Conservation (phyloP, 2,888 invertebrate genomes). For the Epinotia nisella region DNA sequence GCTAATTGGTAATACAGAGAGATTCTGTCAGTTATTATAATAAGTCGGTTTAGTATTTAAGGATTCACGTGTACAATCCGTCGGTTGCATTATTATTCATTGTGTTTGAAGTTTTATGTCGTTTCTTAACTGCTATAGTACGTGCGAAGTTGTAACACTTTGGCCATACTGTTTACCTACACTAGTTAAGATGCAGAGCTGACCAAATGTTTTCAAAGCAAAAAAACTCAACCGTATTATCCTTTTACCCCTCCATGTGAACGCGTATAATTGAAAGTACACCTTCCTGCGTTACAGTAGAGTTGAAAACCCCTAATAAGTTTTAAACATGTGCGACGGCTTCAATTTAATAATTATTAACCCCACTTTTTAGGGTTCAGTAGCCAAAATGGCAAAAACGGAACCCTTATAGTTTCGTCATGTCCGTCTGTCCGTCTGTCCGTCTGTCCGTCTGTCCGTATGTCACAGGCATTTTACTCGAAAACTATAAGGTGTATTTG, state of each 20-base stretch:
- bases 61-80: conserved; percentile 4
- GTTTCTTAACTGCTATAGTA: neutral
- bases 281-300: neutral
- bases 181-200: neutral
- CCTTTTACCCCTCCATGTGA: neutral
- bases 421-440: no score
- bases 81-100: conserved; percentile 2
- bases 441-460: no score
- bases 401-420: no score
- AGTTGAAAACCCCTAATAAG: neutral
- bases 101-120: neutral
- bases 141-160: neutral
- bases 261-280: neutral
- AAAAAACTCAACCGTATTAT: neutral
- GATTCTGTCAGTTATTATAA: conserved; percentile 24
- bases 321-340: neutral
- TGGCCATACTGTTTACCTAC: neutral
- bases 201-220: neutral
- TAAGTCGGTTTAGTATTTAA: conserved; percentile 24
- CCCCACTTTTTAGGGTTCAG: no score
- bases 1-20: conserved; percentile 35
- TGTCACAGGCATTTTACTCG: no score
- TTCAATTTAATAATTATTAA: neutral
- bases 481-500: no score
- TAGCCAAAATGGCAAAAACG: no score